phyloP scores from a whole-genome alignment of 2,797 vertebrate species.

The Gadopsis marmoratus region DNA sequence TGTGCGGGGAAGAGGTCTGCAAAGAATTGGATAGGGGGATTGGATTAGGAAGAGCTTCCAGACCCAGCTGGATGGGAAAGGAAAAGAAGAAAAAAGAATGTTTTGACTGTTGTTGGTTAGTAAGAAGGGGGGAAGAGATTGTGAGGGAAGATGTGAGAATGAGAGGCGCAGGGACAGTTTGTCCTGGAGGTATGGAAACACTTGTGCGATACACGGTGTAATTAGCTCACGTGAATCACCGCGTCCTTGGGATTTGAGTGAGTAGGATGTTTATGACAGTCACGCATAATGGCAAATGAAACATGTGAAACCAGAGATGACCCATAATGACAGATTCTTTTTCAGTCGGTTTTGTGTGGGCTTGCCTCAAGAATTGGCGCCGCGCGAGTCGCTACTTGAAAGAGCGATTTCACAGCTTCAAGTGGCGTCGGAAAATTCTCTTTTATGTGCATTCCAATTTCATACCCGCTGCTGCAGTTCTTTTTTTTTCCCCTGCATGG shows the following conservation, averaged over 20 bases:
- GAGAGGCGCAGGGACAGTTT: conserved; percentile 47
- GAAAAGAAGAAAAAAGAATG: conserved; percentile 7
- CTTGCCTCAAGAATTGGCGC: conserved; percentile 66
- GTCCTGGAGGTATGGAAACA: conserved; percentile 54
- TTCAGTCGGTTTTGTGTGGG: conserved; percentile 67
- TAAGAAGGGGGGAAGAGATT: conserved; percentile 12
- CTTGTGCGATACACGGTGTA: conserved; percentile 33
- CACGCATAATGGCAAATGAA: conserved; percentile 54
- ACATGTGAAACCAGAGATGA: conserved; percentile 72
- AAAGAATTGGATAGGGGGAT: conserved; percentile 61
- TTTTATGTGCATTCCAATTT: conserved; percentile 74
- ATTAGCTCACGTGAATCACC: conserved; percentile 67
- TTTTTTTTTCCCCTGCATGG: background rate
- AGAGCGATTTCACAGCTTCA: conserved; percentile 76
- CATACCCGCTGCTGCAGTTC: conserved; percentile 48
- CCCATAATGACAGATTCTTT: conserved; percentile 68
- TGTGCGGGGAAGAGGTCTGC: conserved; percentile 35
- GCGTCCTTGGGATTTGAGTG: conserved; percentile 44
- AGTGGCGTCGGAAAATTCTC: conserved; percentile 68
- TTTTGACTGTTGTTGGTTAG: conserved; percentile 30
- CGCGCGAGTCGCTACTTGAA: conserved; percentile 61
- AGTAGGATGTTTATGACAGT: conserved; percentile 70
- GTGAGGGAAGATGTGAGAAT: conserved; percentile 42
- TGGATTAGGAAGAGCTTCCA: conserved; percentile 60
- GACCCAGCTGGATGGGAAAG: conserved; percentile 54